Base-by-base conservation (phyloP, 1,140 invertebrate species). In the Diorhabda sublineata region DNA sequence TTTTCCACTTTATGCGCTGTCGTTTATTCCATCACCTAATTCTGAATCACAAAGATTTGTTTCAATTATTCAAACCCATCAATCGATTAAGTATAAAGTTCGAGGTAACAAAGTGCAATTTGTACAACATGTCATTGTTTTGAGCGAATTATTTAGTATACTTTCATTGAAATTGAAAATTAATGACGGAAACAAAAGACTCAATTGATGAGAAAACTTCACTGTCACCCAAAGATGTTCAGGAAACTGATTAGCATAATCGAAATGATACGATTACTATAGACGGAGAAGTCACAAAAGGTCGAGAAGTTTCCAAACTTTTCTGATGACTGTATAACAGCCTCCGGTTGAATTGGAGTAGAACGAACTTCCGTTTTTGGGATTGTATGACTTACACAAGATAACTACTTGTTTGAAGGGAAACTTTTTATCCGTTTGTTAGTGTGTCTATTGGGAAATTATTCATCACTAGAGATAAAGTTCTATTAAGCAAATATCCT, bases 311-410 rank as follows among this genome's bases (percentile, higher is more conserved):
- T 74, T 74, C 67, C 69, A 70, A 74, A 74, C 69, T 72, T 74
- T 64, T 43, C 71, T 73, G 74, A 73, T 74, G 72, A 73, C 69
- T 73, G 64, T 75, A 75, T 73, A 75, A 75, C 74, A 75, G 74
- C 74, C 71, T 72, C 65, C 68, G 72, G 68, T 61, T 73, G 72
- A 75, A 75, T 73, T 68, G 72, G 70, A 70, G 69, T 75, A 70
- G 73, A 73, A 75, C 70, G 72, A 69, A 66, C 45, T 69, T 61
- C 65, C 66, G 45, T 71, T 70, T 65, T 58, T 61, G 11, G 64
- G 67, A 70, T 68, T 68, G 67, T 65, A 44, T 44, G 66, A 61
- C 69, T 61, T 66, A 45, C 1, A 26, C 64, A 57, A 68, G 69
- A 71, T 71, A 71, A 71, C 70, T 71, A 70, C 69, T 64, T 70